These are phyloP conservation scores for Syrmaticus mikado DNA, from an alignment of 2,113 vertebrate species.

Conservation along the genomic window DNA sequence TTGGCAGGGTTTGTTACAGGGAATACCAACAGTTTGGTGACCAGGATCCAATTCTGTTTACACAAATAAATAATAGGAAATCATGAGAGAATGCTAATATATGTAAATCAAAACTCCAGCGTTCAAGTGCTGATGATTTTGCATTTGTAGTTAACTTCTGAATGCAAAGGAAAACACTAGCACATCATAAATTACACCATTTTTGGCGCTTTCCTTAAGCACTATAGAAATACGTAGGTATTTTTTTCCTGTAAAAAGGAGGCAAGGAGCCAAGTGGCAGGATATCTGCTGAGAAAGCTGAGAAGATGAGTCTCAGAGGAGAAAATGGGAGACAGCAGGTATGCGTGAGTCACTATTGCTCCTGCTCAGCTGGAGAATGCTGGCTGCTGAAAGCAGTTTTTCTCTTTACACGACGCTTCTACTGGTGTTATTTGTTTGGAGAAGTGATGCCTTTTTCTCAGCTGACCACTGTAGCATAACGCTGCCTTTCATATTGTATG, in stretches of 20 bases:
- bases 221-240: slow-evolving; percentile 23
- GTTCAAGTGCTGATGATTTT: slow-evolving; percentile 58
- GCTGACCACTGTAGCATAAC: background rate
- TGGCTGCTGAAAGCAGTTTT: background rate
- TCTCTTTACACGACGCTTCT: background rate
- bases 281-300: slow-evolving; percentile 69
- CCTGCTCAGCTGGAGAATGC: slow-evolving; percentile 43
- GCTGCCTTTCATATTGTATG: background rate
- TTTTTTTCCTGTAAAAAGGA: slow-evolving; percentile 34
- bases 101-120: slow-evolving; percentile 44
- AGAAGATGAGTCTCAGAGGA: slow-evolving; percentile 68
- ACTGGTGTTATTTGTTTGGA: background rate
- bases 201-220: slow-evolving; percentile 47
- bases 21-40: slow-evolving; percentile 16
- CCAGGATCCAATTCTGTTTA: slow-evolving; percentile 27
- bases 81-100: slow-evolving; percentile 21
- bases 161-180: slow-evolving; percentile 59
- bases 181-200: slow-evolving; percentile 58
- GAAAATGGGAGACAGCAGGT: slow-evolving; percentile 74
- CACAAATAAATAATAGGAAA: slow-evolving; percentile 51
- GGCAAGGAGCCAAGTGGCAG: slow-evolving; percentile 68
- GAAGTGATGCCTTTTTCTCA: background rate
- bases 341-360: slow-evolving; percentile 55
- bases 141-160: slow-evolving; percentile 57
- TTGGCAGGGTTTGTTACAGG: background rate